A percentile compares a stretch with the other conserved stretches of the same genome.
phyloP scores from a whole-genome alignment of 2,113 vertebrate genomes.

The Ameiurus melas region DNA sequence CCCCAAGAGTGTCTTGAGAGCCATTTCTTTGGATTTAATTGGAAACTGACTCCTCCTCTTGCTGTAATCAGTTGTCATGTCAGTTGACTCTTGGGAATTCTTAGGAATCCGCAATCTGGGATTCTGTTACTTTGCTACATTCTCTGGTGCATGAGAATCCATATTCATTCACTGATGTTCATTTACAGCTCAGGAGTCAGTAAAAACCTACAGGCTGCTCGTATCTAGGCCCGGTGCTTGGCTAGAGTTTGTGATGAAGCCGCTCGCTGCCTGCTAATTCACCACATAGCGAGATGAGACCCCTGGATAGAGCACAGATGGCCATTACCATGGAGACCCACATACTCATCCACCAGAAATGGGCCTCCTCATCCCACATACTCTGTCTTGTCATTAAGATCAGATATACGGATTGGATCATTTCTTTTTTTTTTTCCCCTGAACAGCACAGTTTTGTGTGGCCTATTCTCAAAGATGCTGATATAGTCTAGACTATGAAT shows the following conservation, averaged over 20 bases:
- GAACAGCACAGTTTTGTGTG: not conserved
- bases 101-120: not conserved
- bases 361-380: not conserved
- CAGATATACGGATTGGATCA: not conserved
- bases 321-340: conserved; percentile 49
- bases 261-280: conserved; percentile 30
- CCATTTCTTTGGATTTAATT: too few species aligned
- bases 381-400: not conserved
- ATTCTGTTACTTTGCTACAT: not conserved
- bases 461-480: not conserved
- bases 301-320: conserved; percentile 51
- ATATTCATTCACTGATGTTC: not conserved
- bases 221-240: conserved; percentile 19
- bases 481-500: not conserved
- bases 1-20: too few species aligned
- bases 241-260: conserved; percentile 28
- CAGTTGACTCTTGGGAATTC: not conserved
- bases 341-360: conserved; percentile 38
- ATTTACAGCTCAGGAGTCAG: conserved; percentile 4
- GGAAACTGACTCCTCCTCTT: not conserved
- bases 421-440: not conserved
- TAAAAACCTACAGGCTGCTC: not conserved
- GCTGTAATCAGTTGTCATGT: not conserved
- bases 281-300: conserved; percentile 40
- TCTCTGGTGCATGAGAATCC: not conserved